Evolutionary conservation across 2,888 invertebrate species (phyloP).

Genomic region (Andrena chrysosceles): DNA sequence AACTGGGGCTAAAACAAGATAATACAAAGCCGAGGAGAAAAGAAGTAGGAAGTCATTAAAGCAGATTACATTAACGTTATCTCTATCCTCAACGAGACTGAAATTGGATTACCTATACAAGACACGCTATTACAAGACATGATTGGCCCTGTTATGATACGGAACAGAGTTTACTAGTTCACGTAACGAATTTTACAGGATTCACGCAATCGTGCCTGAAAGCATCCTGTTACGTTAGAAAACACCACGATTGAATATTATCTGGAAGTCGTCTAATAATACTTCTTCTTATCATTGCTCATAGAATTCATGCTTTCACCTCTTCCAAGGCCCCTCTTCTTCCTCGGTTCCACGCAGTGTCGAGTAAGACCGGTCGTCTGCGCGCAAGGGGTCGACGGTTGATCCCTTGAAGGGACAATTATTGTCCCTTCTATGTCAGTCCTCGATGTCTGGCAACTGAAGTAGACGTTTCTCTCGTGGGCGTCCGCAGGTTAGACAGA

Average conservation of each 20-base stretch:
- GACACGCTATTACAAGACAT: background rate
- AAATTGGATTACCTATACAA: conserved; percentile 3
- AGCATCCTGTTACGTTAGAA: background rate
- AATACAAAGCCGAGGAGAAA: background rate
- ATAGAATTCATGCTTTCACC: no score
- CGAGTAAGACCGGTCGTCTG: background rate
- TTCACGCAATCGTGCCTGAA: conserved; percentile 22
- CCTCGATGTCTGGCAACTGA: conserved; percentile 25
- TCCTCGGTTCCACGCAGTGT: no score
- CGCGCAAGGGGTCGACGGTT: conserved; percentile 13
- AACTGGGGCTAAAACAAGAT: background rate
- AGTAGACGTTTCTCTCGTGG: conserved; percentile 34
- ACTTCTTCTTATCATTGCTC: no score
- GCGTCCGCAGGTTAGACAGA: conserved; percentile 51
- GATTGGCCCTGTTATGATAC: background rate
- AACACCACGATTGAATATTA: background rate
- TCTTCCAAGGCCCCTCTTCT: no score
- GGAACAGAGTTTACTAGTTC: background rate
- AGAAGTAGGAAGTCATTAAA: background rate
- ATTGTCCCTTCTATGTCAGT: conserved; percentile 46
- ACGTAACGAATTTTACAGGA: conserved; percentile 8
- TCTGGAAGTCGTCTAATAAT: background rate
- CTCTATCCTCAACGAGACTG: background rate
- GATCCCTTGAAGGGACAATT: no score
- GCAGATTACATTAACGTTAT: background rate